Percentiles rank a stretch among this genome's conserved stretches.
These are phyloP conservation scores for Phortica variegata DNA, from an alignment of 1,140 invertebrate genomes.

Conservation along the genomic window DNA sequence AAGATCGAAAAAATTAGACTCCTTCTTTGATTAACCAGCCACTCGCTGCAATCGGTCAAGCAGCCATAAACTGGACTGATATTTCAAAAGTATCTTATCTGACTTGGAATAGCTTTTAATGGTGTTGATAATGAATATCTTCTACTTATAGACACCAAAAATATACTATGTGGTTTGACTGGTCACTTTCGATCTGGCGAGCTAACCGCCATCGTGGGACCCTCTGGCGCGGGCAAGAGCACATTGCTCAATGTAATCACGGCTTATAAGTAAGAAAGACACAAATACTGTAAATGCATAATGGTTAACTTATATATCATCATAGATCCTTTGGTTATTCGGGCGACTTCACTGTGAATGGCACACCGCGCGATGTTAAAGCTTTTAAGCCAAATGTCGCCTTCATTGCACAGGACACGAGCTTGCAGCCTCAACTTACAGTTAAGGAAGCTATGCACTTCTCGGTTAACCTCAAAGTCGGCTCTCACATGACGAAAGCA, in stretches of 20 bases:
- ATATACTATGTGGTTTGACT: constrained; percentile 61
- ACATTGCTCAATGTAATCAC: constrained; percentile 76
- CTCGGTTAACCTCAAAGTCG: constrained; percentile 85
- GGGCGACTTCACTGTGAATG: constrained; percentile 69
- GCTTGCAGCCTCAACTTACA: constrained; percentile 78
- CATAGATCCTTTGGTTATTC: constrained; percentile 30
- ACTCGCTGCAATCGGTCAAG: no score
- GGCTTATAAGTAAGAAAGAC: constrained; percentile 67
- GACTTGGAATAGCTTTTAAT: constrained; percentile 12
- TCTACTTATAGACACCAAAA: constrained; percentile 59
- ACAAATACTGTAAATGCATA: no score
- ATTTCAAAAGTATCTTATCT: constrained; percentile 2
- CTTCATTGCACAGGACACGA: constrained; percentile 90
- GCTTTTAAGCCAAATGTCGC: constrained; percentile 82
- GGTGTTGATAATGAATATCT: background rate
- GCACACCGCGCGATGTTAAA: constrained; percentile 67
- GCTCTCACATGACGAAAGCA: constrained; percentile 61
- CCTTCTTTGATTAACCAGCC: no score
- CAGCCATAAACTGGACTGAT: background rate
- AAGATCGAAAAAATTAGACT: background rate
- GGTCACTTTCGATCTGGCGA: constrained; percentile 62
- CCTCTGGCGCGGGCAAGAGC: constrained; percentile 85
- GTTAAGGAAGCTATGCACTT: constrained; percentile 84
- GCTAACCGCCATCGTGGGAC: constrained; percentile 75
- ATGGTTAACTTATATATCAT: background rate